A percentile compares a stretch with the other conserved stretches of the same genome.
Conservation (phyloP, 2,113 vertebrate genomes). For the Penelope pileata region DNA sequence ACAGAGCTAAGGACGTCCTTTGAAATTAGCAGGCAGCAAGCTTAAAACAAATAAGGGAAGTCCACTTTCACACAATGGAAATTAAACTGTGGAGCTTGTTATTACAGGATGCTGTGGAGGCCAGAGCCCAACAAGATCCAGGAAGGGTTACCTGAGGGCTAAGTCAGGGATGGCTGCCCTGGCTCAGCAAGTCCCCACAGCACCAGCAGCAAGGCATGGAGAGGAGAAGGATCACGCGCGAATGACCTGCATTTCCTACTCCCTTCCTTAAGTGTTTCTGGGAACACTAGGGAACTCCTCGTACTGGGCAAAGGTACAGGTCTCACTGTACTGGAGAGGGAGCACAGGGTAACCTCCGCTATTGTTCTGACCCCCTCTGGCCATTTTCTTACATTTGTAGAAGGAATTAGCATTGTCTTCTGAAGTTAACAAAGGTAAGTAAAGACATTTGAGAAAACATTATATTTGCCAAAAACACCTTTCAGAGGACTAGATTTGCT, state of each 20-base stretch:
- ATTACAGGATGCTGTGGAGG: conserved; percentile 26
- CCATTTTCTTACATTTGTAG: rapidly evolving
- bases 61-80: conserved; percentile 44
- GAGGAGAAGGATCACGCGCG: neutral
- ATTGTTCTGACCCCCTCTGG: neutral
- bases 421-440: neutral
- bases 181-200: neutral
- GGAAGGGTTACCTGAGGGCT: neutral
- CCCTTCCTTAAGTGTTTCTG: conserved; percentile 12
- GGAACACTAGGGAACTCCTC: neutral
- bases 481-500: neutral
- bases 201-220: neutral
- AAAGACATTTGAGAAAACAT: neutral
- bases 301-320: neutral
- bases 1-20: neutral
- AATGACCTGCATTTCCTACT: neutral
- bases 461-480: neutral
- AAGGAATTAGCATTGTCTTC: conserved; percentile 4
- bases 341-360: neutral
- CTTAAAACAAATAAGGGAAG: conserved; percentile 52
- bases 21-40: neutral
- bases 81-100: neutral
- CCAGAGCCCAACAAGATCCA: neutral
- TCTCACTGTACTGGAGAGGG: neutral
- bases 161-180: neutral